These are phyloP conservation scores for Gasterosteus aculeatus DNA, from an alignment of 2,113 vertebrate genomes.

Conservation along the genomic window DNA sequence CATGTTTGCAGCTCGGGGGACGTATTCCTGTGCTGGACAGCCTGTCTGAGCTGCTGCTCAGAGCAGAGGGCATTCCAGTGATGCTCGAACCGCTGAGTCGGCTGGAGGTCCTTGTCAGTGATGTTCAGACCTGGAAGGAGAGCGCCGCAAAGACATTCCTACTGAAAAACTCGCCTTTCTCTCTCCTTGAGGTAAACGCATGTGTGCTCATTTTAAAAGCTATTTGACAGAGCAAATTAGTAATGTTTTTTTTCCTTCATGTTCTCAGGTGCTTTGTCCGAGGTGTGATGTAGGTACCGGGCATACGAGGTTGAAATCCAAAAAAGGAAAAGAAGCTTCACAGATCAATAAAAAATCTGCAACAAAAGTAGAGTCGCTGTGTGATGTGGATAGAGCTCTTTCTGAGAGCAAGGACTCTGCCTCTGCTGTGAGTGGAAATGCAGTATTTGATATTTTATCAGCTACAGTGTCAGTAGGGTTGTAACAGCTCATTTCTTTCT, in stretches of 20 bases:
- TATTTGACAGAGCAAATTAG: background rate
- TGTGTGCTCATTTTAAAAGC: background rate
- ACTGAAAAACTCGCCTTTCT: conserved; percentile 86
- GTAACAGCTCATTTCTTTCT: background rate
- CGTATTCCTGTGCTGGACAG: conserved; percentile 90
- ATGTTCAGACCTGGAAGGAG: conserved; percentile 93
- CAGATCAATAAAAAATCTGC: conserved; percentile 82
- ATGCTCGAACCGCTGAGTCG: conserved; percentile 87
- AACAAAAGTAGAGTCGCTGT: conserved; percentile 86
- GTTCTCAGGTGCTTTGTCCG: conserved; percentile 90
- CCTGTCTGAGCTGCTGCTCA: conserved; percentile 87
- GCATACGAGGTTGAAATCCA: conserved; percentile 86
- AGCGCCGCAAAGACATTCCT: conserved; percentile 92
- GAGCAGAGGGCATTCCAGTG: conserved; percentile 89
- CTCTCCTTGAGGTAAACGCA: conserved; percentile 89
- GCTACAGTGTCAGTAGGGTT: background rate
- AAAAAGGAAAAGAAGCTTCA: conserved; percentile 87
- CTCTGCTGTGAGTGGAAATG: conserved; percentile 84
- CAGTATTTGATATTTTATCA: background rate
- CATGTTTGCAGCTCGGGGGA: conserved; percentile 83
- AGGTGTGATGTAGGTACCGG: conserved; percentile 86
- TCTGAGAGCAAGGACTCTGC: conserved; percentile 91
- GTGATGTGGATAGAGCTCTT: conserved; percentile 88
- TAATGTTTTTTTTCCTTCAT: conserved; percentile 1
- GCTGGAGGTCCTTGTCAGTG: conserved; percentile 88